Conservation (phyloP, 2,797 vertebrate genomes). For the Coreius guichenoti region DNA sequence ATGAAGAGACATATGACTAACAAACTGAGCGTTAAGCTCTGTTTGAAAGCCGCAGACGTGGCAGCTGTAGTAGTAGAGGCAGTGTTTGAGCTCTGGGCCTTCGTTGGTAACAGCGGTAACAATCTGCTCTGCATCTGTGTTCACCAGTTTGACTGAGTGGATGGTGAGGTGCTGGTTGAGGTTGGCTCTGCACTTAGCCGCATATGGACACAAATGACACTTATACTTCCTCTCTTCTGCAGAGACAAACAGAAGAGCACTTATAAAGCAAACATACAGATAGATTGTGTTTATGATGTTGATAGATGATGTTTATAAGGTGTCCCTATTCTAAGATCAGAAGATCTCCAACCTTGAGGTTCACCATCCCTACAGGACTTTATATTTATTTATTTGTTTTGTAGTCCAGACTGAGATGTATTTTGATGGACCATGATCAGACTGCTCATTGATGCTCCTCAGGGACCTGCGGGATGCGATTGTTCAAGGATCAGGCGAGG, state of each 20-base stretch:
- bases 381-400: conserved; percentile 13
- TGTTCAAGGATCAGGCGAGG: conserved; percentile 43
- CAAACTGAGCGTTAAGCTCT: conserved; percentile 97
- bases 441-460: conserved; percentile 6
- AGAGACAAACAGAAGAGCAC: conserved; percentile 63
- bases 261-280: conserved; percentile 18
- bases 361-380: neutral
- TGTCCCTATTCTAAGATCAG: conserved; percentile 10
- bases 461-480: conserved; percentile 23
- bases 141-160: conserved; percentile 98
- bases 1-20: conserved; percentile 99
- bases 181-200: conserved; percentile 98
- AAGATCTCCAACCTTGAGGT: neutral
- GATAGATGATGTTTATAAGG: conserved; percentile 8
- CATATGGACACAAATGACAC: conserved; percentile 99
- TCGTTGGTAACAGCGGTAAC: conserved; percentile 92
- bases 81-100: conserved; percentile 90
- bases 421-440: conserved; percentile 22
- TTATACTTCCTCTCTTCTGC: conserved; percentile 99
- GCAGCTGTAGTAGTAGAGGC: conserved; percentile 98
- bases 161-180: conserved; percentile 99
- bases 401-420: conserved; percentile 2
- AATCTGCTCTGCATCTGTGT: conserved; percentile 93
- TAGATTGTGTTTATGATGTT: neutral
- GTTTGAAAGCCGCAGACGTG: conserved; percentile 99